Evolutionary conservation across 2,888 invertebrate species (phyloP), one percentile per base, ranked within the genome.

Genomic region (Argynnis bischoffii): DNA sequence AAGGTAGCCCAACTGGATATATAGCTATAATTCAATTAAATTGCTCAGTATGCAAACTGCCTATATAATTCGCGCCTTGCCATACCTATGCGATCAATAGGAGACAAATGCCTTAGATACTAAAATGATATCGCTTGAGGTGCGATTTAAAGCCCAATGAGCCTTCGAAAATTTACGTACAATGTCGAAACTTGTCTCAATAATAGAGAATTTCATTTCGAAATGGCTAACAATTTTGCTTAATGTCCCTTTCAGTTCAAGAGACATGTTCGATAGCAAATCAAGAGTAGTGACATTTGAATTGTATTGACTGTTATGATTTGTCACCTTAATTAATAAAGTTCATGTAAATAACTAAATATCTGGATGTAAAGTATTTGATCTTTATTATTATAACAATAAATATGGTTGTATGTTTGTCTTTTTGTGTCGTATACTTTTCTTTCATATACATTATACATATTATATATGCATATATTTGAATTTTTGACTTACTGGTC

Each of bases 71-170:
- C 69, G 65, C 65, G 68, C 70, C 69, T 81, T 70, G 67, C 72
- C 64, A 57, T 74, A 18, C 73, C 81, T 78, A 80, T 79, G 81
- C 74, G 75, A 82, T 79, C 74, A 79, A 80, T 69, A 79, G 78
- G 83, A 83, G 87, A 87, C 88, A 85, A 87, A 88, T 86, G 85
- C 78, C 69, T 76, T 66, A 79, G 85, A 87, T 86, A 86, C 77
- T 74, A 76, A 78, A 83, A 82, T 84, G 85, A 86, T 87, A 88
- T 78, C 79, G 81, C 76, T 76, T 69, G 65, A 70, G 77, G 84
- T 79, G 79, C 81, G 81, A 86, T 84, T 83, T 85, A 82, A 78
- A 60, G 63, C 54, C 55, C 84, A 83, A 83, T 81, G 77, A 74
- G 75, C 66, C 71, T 76, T 76, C 75, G 77, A 77, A 83, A 83